These are phyloP conservation scores for Oxystoma pomonae DNA, from an alignment of 2,888 invertebrate genomes.

Conservation along the genomic window DNA sequence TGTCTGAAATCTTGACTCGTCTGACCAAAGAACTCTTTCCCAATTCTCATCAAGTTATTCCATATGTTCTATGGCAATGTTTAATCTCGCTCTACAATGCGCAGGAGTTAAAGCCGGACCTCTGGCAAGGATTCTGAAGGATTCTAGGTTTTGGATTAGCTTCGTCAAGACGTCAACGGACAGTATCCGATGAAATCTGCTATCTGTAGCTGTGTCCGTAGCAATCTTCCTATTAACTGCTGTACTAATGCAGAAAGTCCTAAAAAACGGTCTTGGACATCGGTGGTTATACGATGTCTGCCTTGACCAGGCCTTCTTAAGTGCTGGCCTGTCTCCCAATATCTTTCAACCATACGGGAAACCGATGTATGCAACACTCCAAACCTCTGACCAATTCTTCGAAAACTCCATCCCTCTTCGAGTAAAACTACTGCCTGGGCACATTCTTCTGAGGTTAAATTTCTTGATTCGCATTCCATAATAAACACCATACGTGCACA, in stretches of 20 bases:
- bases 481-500: too few relatives aligned
- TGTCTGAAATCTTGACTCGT: neutral
- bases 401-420: too few relatives aligned
- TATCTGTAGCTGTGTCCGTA: neutral
- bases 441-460: too few relatives aligned
- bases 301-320: neutral
- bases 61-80: neutral
- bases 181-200: neutral
- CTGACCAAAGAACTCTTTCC: conserved; percentile 1
- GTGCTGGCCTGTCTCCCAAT: neutral
- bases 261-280: too few relatives aligned
- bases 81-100: neutral
- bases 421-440: too few relatives aligned
- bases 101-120: neutral
- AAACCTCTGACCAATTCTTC: too few relatives aligned
- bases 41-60: neutral
- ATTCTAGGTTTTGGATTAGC: too few relatives aligned
- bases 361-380: too few relatives aligned
- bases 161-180: neutral
- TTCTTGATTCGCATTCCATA: neutral
- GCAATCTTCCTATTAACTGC: conserved; percentile 1
- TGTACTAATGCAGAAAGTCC: neutral
- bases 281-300: too few relatives aligned
- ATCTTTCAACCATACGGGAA: neutral
- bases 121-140: neutral